Conservation (phyloP, 2,113 vertebrate species). For the Casuarius casuarius region DNA sequence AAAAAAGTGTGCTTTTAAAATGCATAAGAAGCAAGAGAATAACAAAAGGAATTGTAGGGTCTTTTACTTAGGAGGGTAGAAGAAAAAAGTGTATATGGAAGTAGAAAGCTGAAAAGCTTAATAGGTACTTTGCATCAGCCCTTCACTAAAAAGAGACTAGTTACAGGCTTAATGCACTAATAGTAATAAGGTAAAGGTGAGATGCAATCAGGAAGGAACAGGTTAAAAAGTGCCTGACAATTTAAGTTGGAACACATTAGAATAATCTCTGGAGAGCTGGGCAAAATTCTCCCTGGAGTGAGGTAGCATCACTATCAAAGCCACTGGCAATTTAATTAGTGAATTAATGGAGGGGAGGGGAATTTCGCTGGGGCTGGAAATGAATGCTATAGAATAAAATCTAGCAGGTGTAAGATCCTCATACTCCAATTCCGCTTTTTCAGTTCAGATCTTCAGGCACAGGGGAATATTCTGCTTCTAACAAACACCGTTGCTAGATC, state of each 20-base stretch:
- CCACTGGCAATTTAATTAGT: constrained; percentile 67
- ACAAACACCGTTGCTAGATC: not conserved
- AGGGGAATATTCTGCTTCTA: not conserved
- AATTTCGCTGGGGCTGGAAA: constrained; percentile 19
- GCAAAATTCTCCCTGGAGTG: constrained; percentile 41
- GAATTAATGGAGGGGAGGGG: constrained; percentile 31
- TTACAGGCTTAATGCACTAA: constrained; percentile 43
- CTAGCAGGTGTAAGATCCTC: not conserved
- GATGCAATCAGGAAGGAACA: constrained; percentile 60
- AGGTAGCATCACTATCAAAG: constrained; percentile 48
- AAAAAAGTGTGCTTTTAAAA: constrained; percentile 50
- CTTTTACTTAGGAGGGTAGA: constrained; percentile 8
- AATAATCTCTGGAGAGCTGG: constrained; percentile 56
- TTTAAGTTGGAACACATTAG: constrained; percentile 63
- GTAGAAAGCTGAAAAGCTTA: constrained; percentile 47
- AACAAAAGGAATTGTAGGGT: constrained; percentile 29
- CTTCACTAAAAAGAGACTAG: constrained; percentile 40
- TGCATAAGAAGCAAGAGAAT: constrained; percentile 2
- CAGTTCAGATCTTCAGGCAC: not conserved
- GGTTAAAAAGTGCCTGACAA: constrained; percentile 55
- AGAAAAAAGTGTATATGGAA: not conserved
- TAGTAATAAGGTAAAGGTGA: constrained; percentile 25
- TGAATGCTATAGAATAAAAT: not conserved
- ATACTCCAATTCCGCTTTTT: not conserved
- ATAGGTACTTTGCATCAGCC: constrained; percentile 44